Conservation (phyloP, 2,888 invertebrate species). For the Diabrotica balteata region DNA sequence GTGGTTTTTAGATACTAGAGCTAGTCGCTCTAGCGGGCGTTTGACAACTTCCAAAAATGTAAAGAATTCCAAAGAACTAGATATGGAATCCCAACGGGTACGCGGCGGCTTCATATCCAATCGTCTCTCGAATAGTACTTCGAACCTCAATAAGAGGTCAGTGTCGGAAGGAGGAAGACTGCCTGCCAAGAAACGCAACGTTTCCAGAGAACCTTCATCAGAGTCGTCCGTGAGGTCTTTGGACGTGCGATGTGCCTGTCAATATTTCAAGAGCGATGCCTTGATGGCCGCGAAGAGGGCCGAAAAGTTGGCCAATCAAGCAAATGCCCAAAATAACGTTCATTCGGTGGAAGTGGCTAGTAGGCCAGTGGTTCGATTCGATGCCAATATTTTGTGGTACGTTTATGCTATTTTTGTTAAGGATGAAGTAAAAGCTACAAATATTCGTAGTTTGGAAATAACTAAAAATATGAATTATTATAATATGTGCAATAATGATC, state of each 20-base stretch:
- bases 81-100: constrained; percentile 34
- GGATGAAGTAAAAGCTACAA: no score
- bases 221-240: constrained; percentile 69
- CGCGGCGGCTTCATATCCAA: constrained; percentile 1
- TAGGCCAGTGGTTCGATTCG: constrained; percentile 46
- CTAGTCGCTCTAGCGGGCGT: constrained; percentile 36
- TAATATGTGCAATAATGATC: no score
- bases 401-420: constrained; percentile 9
- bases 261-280: constrained; percentile 83
- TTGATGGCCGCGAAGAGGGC: constrained; percentile 65
- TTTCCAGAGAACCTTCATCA: constrained; percentile 75
- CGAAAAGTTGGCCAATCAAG: constrained; percentile 53
- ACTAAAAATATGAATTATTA: no score
- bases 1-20: constrained; percentile 52
- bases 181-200: constrained; percentile 67
- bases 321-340: constrained; percentile 24
- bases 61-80: constrained; percentile 15
- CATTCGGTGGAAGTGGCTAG: constrained; percentile 62
- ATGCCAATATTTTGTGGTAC: constrained; percentile 21
- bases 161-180: constrained; percentile 72
- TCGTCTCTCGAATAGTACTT: background rate
- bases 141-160: constrained; percentile 62
- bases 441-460: no score
- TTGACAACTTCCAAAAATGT: constrained; percentile 38
- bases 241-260: constrained; percentile 86